These are phyloP conservation scores for Adelges cooleyi DNA, from an alignment of 1,140 invertebrate species.

Conservation along the genomic window DNA sequence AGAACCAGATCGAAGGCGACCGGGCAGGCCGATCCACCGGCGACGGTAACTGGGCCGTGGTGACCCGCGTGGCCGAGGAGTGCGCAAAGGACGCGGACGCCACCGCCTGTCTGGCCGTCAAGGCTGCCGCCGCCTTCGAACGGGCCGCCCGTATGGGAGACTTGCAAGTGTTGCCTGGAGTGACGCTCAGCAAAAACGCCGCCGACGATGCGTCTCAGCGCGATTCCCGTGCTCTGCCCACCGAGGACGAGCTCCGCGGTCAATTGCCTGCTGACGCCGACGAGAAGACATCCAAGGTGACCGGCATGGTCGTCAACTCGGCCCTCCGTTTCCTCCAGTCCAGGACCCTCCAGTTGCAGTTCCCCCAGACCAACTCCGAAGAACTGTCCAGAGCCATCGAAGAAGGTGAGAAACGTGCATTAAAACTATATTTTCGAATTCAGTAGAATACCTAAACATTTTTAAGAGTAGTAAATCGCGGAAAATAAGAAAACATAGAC, in stretches of 20 bases:
- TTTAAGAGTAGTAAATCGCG: too few relatives aligned
- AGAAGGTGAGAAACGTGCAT: conserved; percentile 43
- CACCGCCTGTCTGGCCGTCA: conserved; percentile 44
- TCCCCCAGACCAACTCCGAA: conserved; percentile 47
- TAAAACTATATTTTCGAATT: too few relatives aligned
- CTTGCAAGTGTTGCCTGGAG: conserved; percentile 45
- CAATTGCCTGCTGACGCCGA: conserved; percentile 42
- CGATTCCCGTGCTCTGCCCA: conserved; percentile 40
- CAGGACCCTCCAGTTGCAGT: conserved; percentile 63
- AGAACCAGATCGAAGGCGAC: conserved; percentile 30
- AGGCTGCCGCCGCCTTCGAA: conserved; percentile 44
- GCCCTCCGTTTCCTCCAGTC: conserved; percentile 61
- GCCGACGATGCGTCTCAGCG: conserved; percentile 38
- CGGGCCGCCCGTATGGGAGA: conserved; percentile 45
- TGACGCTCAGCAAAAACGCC: conserved; percentile 45
- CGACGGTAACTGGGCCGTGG: conserved; percentile 31
- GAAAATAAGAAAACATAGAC: neutral
- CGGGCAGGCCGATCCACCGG: neutral
- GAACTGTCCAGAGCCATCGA: conserved; percentile 45
- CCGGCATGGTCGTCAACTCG: conserved; percentile 54
- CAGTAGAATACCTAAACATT: too few relatives aligned
- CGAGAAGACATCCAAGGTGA: conserved; percentile 42
- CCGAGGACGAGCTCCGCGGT: conserved; percentile 42
- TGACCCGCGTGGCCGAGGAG: conserved; percentile 39
- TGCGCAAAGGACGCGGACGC: conserved; percentile 37